Base-by-base conservation (phyloP, 2,888 invertebrate species). In the Leuctra nigra region DNA sequence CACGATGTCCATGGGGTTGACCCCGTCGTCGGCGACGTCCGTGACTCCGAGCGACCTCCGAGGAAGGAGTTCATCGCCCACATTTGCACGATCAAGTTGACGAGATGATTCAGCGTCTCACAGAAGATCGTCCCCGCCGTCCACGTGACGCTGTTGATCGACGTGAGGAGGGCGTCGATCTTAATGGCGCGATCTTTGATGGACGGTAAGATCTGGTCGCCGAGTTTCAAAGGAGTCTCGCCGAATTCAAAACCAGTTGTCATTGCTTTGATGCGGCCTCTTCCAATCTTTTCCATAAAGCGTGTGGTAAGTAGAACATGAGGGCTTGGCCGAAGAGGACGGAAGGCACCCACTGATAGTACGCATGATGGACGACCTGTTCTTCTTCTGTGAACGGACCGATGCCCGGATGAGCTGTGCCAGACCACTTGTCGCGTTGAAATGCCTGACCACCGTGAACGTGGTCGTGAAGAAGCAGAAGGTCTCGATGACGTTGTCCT, bases 321-420 rank as follows among this genome's bases (percentile, higher is more conserved):
- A 71, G 61, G 7, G 72, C 70, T 62, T 73, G 72, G 38, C 72
- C 63, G 63, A 73, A 69, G 2, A 74, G 67, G 24, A 72, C 68
- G 61, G 73, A 70, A 50, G 70, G 70, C 35, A 73, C 73, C 73
- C 73, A 73, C 64, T 73, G 73, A 62, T 74, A 74, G 64, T 73
- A 74, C 41, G 68, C 70, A 61, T 73, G 72, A 61, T 70, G 68
- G 50, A 64, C 64, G 18, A 64, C 61, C 33, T 62, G 56, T 4
- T 64, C 64, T 22, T 61, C 62, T 9, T 64, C 63, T 1, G 53
- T 59, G 48, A 62, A 59, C 1, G 64, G 64, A n/a, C 69, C 69
- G 4, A 70, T 66, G 4, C 69, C 71, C 2, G 66, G 67, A 57
- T 68, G 67, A n/a, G n/a, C 0, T 48, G 48, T n/a, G n/a, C n/a